These are phyloP conservation scores for Nothocercus nigrocapillus DNA, from an alignment of 2,113 vertebrate genomes.

Conservation along the genomic window DNA sequence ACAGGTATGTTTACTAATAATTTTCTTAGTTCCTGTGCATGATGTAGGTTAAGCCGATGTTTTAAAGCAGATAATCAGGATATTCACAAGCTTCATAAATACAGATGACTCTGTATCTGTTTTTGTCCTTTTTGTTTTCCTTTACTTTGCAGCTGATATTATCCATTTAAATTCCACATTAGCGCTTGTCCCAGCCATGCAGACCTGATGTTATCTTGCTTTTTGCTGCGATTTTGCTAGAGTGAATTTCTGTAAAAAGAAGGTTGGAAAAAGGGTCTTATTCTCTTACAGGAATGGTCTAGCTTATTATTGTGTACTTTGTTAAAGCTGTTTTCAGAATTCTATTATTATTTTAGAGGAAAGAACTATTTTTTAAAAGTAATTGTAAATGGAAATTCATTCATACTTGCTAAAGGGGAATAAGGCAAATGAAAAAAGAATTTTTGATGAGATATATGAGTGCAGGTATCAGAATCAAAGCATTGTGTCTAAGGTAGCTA, in stretches of 20 bases:
- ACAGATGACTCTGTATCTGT: background rate
- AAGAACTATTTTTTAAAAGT: background rate
- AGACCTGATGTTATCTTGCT: background rate
- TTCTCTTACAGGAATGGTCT: background rate
- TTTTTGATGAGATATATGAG: background rate
- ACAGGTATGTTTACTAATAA: conserved; percentile 79
- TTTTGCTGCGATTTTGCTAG: background rate
- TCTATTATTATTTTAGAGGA: background rate
- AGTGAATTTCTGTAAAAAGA: background rate
- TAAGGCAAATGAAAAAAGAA: background rate
- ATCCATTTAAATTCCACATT: conserved; percentile 20
- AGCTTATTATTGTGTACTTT: background rate
- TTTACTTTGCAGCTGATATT: background rate
- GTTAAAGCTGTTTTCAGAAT: background rate
- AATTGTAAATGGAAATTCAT: background rate
- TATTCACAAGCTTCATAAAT: background rate
- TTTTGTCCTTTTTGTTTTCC: background rate
- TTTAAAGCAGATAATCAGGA: background rate
- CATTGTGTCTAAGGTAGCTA: background rate
- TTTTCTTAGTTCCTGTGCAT: background rate
- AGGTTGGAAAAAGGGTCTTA: background rate
- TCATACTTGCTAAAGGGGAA: background rate
- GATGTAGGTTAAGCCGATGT: background rate
- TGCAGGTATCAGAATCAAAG: background rate
- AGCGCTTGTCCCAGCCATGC: background rate